These are phyloP conservation scores for Hymenopus coronatus DNA, from an alignment of 2,888 invertebrate genomes.

Conservation along the genomic window DNA sequence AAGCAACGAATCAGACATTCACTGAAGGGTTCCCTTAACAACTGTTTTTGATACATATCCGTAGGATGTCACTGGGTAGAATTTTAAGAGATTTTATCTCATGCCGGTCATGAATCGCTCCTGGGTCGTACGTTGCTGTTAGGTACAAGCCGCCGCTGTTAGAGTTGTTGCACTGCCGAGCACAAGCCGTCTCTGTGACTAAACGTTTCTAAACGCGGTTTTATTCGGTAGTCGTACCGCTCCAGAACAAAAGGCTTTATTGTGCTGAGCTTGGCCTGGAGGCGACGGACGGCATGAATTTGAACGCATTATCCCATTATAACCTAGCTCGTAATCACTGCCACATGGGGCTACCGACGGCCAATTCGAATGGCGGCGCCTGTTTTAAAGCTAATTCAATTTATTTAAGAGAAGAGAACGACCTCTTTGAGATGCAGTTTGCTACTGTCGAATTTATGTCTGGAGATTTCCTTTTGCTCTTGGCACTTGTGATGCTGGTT, in stretches of 20 bases:
- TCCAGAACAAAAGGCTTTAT: not conserved
- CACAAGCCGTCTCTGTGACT: not conserved
- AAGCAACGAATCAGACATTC: no score
- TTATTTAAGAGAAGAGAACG: conserved; percentile 15
- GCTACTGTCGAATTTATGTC: not conserved
- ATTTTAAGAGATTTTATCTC: no score
- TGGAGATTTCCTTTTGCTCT: not conserved
- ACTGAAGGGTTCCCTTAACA: no score
- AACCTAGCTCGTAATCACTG: not conserved
- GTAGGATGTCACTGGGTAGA: no score
- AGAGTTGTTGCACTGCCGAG: no score
- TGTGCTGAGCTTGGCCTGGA: not conserved
- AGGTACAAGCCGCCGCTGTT: no score
- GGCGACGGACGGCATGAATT: not conserved
- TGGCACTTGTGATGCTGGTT: not conserved
- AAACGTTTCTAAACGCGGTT: not conserved
- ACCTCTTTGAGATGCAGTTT: not conserved
- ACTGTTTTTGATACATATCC: no score
- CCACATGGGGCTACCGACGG: not conserved
- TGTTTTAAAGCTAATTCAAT: conserved; percentile 22
- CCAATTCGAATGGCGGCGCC: not conserved
- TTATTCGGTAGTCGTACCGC: not conserved
- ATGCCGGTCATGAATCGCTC: no score
- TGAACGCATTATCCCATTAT: conserved; percentile 11
- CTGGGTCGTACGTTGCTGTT: no score